Evolutionary conservation across 2,797 vertebrate genomes (phyloP).

Genomic region (Rhabdomys pumilio): DNA sequence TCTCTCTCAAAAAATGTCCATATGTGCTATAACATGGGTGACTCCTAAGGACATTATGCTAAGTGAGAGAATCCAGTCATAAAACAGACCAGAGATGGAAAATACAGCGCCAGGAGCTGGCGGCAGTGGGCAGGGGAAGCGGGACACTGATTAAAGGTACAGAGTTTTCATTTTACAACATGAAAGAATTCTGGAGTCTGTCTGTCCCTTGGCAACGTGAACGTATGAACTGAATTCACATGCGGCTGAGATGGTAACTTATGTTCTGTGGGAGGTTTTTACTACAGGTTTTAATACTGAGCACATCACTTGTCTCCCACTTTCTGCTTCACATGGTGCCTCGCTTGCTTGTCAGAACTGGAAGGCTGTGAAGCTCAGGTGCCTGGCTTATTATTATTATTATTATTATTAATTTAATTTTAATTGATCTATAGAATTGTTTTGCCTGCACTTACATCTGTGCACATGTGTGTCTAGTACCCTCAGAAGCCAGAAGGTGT

Average conservation of each 20-base stretch:
- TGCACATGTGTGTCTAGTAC: not conserved
- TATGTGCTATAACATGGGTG: not conserved
- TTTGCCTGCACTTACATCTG: not conserved
- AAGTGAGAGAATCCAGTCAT: not conserved
- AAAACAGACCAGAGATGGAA: not conserved
- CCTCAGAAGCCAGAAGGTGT: not conserved
- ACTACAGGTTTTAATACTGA: not conserved
- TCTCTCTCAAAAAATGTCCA: not conserved
- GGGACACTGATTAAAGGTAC: not conserved
- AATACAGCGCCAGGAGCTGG: not conserved
- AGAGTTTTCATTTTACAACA: constrained; percentile 61
- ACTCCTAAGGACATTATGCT: not conserved
- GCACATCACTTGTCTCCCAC: not conserved
- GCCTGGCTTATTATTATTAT: not conserved
- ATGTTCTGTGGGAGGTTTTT: not conserved
- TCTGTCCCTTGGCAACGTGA: not conserved
- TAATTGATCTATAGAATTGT: not conserved
- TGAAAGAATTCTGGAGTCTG: not conserved
- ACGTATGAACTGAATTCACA: not conserved
- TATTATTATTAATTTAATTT: not conserved
- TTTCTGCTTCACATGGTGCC: not conserved
- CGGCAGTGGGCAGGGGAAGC: not conserved
- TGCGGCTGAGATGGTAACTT: not conserved
- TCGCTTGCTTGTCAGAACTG: not conserved
- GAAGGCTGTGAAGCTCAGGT: not conserved